Evolutionary conservation across 2,797 vertebrate species (phyloP).

Genomic region (Malurus leucopterus): DNA sequence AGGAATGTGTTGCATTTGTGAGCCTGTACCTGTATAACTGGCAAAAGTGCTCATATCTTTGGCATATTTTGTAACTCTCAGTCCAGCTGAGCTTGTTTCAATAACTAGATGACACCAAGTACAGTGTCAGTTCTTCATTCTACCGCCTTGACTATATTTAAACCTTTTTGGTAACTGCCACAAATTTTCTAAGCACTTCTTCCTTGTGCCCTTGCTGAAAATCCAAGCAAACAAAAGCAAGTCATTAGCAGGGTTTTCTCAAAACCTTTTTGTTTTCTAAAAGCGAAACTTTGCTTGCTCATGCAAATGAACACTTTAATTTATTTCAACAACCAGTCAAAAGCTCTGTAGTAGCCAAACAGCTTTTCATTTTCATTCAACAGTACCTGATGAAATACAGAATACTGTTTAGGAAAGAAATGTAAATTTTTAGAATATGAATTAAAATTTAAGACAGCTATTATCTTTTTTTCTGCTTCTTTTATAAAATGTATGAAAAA

Average conservation of each 20-base stretch:
- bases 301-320: background rate
- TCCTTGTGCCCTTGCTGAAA: background rate
- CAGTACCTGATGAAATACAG: constrained; percentile 26
- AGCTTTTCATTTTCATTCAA: constrained; percentile 38
- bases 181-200: background rate
- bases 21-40: background rate
- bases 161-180: background rate
- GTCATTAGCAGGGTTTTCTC: background rate
- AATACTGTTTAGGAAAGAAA: background rate
- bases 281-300: background rate
- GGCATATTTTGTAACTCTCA: background rate
- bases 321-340: constrained; percentile 39
- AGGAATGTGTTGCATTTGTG: background rate
- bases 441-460: constrained; percentile 52
- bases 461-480: constrained; percentile 7
- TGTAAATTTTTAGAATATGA: constrained; percentile 12
- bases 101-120: background rate
- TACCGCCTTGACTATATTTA: background rate
- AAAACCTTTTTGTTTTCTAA: constrained; percentile 35
- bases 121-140: background rate
- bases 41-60: background rate
- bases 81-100: background rate
- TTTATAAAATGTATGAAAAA: constrained; percentile 44
- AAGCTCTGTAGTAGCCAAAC: background rate
- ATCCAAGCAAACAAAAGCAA: background rate